Base-by-base conservation (phyloP, 2,888 invertebrate species). In the Hypsopygia costalis region DNA sequence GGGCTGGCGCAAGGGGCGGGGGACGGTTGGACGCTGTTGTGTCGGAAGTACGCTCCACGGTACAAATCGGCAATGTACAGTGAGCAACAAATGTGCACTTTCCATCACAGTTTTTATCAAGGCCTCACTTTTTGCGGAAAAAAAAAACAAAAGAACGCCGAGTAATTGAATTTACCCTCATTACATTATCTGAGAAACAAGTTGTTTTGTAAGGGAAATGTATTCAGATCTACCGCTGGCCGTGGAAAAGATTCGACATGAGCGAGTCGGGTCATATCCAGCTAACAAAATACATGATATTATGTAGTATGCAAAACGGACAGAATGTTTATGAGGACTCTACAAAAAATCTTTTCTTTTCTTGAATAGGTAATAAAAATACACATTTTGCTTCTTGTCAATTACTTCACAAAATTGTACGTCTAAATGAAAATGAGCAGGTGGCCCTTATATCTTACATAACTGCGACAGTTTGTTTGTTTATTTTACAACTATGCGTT, bases 111-210 rank as follows among this genome's bases (percentile, higher is more conserved):
- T 71, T 75, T 73, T 77, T 80, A 78, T 74, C 71, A 71, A 67
- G 54, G 59, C 64, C 58, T 58, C 51, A 58, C 59, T 44, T 46
- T 45, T 58, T 55, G 50, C 58, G 55, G 58, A 58, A 62, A 53
- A 62, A 16, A 64, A 72, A 79, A 82, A 79, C 78, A 80, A 81
- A 78, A 75, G 70, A 78, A 70, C 70, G 63, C 61, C 57, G 61
- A 42, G 74, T 83, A 85, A 86, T 83, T 81, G 82, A 82, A 86
- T 86, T 74, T 71, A 64, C 73, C 69, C 73, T 77, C 78, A 81
- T 82, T 81, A 85, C 78, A 76, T 79, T 81, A 81, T 78, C 72
- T 73, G 65, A 51, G 61, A 68, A 73, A 69, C 69, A 74, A 77
- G 69, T 75, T 74, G 69, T 77, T 61, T 51, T 16, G 46, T 44